Percentiles rank a stretch among this genome's conserved stretches.
phyloP scores from a whole-genome alignment of 92 coral and sea anemone genomes.

The Actinernus sp. region DNA sequence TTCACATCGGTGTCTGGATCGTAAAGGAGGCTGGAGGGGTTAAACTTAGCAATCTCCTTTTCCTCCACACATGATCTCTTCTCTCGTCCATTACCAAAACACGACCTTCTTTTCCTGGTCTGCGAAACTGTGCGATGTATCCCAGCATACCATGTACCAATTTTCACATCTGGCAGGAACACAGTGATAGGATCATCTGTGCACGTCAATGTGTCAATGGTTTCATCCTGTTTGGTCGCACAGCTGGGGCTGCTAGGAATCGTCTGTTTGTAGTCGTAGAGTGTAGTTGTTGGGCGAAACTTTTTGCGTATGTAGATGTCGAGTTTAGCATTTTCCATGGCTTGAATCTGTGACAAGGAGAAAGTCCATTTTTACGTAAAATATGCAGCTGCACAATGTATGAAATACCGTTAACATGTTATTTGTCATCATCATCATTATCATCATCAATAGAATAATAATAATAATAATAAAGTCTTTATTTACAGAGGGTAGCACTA shows the following conservation, averaged over 20 bases:
- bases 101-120: constrained; percentile 9
- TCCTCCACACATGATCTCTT: constrained; percentile 40
- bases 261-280: not conserved
- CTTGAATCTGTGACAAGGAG: too few species aligned
- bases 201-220: not conserved
- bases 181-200: not conserved
- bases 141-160: not conserved
- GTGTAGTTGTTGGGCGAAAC: not conserved
- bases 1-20: constrained; percentile 26
- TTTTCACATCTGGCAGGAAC: not conserved
- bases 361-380: too few species aligned
- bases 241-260: not conserved
- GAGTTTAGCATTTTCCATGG: too few species aligned
- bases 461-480: too few species aligned
- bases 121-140: not conserved
- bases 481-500: too few species aligned
- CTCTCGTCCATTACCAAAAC: constrained; percentile 51
- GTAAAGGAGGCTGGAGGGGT: not conserved
- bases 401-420: too few species aligned
- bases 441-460: too few species aligned
- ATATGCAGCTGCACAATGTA: too few species aligned
- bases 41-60: constrained; percentile 28
- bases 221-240: not conserved
- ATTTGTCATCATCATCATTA: too few species aligned
- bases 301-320: not conserved